These are phyloP conservation scores for Andrena camellia DNA, from an alignment of 2,888 invertebrate species.

Conservation along the genomic window DNA sequence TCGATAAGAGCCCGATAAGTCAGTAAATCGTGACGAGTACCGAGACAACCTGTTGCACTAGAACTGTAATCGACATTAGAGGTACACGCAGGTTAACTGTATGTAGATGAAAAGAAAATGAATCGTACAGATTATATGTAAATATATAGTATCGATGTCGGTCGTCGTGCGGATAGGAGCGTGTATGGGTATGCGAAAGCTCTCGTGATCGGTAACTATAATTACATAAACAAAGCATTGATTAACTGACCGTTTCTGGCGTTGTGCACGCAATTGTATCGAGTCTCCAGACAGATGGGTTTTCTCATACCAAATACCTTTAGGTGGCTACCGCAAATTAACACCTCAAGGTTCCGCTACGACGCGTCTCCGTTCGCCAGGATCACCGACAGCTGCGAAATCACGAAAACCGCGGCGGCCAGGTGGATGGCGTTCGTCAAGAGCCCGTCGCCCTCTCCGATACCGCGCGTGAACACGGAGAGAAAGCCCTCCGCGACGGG, in stretches of 20 bases:
- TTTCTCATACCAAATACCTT: conserved; percentile 62
- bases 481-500: conserved; percentile 45
- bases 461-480: conserved; percentile 66
- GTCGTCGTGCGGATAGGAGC: conserved; percentile 57
- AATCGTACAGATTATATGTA: conserved; percentile 29
- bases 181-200: conserved; percentile 31
- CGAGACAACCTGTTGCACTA: conserved; percentile 50
- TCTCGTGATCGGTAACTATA: conserved; percentile 53
- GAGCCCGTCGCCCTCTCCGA: conserved; percentile 70
- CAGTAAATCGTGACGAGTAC: conserved; percentile 32
- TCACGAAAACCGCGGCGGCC: conserved; percentile 57
- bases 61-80: conserved; percentile 41
- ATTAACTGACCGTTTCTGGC: conserved; percentile 55
- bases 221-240: conserved; percentile 15
- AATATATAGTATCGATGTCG: conserved; percentile 55
- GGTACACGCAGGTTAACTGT: conserved; percentile 28
- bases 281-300: conserved; percentile 51
- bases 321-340: conserved; percentile 69
- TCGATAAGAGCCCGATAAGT: conserved; percentile 13
- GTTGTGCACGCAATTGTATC: conserved; percentile 32
- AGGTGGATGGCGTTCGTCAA: conserved; percentile 76
- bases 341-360: conserved; percentile 69
- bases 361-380: conserved; percentile 69
- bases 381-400: conserved; percentile 65
- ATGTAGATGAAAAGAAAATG: conserved; percentile 6